Conservation (phyloP, 2,888 invertebrate species). For the Tenthredo notha region DNA sequence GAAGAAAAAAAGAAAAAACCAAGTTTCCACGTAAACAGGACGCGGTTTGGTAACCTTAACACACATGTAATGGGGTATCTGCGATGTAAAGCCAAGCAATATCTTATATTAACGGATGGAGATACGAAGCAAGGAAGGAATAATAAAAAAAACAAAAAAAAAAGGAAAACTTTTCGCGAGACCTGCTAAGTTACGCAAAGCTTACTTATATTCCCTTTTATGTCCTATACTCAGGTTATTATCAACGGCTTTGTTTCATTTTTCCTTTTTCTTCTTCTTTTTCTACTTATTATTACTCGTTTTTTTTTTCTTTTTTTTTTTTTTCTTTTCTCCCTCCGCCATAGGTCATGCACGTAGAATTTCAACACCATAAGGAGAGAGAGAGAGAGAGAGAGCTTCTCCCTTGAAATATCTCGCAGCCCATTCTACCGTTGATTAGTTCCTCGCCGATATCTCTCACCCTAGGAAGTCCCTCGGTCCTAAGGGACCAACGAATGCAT, state of each 20-base stretch:
- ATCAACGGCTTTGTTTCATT: conserved; percentile 14
- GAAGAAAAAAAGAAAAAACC: neutral
- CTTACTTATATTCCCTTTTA: neutral
- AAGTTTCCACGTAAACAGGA: neutral
- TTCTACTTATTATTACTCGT: neutral
- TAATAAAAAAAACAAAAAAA: neutral
- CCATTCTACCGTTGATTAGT: conserved; percentile 70
- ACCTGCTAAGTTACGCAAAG: neutral
- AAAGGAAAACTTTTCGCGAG: neutral
- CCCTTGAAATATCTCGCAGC: conserved; percentile 16
- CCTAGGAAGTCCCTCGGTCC: conserved; percentile 59
- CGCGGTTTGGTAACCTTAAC: neutral
- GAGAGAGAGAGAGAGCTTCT: neutral
- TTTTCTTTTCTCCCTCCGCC: neutral
- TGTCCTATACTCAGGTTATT: neutral
- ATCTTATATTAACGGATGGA: neutral
- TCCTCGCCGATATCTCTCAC: conserved; percentile 68
- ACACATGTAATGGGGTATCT: neutral
- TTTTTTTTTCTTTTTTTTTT: too few relatives aligned
- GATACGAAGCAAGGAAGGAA: neutral
- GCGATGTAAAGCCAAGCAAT: neutral
- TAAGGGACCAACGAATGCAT: conserved; percentile 60
- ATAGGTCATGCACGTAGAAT: neutral
- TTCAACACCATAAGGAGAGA: conserved; percentile 14
- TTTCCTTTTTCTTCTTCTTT: neutral